Conservation (phyloP, 2,113 vertebrate species). For the Sapayoa aenigma region DNA sequence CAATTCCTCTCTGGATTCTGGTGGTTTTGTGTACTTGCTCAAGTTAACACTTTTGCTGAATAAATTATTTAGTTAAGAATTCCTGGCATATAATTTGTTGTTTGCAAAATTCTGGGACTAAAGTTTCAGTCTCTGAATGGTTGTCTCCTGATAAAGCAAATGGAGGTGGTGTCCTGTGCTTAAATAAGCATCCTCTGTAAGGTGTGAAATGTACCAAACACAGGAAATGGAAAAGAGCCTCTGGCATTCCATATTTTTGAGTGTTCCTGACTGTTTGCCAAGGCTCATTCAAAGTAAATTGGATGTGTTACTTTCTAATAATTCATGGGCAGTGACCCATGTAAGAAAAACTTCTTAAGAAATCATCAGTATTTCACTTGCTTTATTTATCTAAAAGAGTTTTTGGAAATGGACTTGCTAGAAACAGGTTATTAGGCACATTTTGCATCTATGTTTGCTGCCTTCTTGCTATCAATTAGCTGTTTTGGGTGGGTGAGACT, state of each 20-base stretch:
- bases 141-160: not conserved
- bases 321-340: not conserved
- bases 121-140: not conserved
- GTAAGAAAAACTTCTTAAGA: not conserved
- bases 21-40: not conserved
- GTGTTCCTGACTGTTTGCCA: not conserved
- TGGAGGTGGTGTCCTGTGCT: not conserved
- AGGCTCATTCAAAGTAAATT: not conserved
- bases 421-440: not conserved
- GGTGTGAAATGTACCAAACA: slow-evolving; percentile 1
- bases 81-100: not conserved
- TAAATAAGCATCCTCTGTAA: not conserved
- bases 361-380: not conserved
- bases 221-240: not conserved
- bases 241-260: not conserved
- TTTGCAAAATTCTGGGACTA: not conserved
- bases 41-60: not conserved
- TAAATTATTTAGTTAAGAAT: not conserved
- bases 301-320: not conserved
- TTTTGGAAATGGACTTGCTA: not conserved
- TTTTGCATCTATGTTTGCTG: not conserved
- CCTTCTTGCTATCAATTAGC: not conserved
- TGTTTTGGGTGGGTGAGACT: not conserved
- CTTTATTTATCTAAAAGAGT: not conserved
- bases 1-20: not conserved